Evolutionary conservation across 92 coral and sea anemone genomes (phyloP), one percentile per base, ranked within the genome.

Genomic region (Ricordea florida): DNA sequence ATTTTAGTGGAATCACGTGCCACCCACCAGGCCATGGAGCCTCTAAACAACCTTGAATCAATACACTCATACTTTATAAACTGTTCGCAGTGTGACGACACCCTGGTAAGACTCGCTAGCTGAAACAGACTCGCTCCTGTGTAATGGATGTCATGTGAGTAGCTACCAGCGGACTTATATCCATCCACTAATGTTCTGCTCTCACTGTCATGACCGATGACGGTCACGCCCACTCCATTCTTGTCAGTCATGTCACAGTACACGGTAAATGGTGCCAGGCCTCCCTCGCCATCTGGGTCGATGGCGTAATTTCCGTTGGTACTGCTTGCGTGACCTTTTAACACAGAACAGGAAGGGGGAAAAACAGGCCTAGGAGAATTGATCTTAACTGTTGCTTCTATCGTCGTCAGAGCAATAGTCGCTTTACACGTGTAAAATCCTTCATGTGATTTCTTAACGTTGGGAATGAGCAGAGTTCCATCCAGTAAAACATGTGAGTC

Each of bases 121-220:
- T 81, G 87, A 0, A 59, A 31, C 26, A 62, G 47, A 41, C 10
- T 63, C 1, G 65, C 69, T 57, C 64, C 68, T 2, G 4, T 36
- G 62, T 79, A 79, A 6, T 23, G 3, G 25, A 74, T 61, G 53
- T 60, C 26, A 16, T 62, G 68, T 26, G 43, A 47, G 16, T 52
- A 71, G 0, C 57, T 42, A 23, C 74, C 74, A 11, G 0, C 18
- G 17, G 23, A 1, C 10, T 15, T 16, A 38, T 20, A 64, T 22
- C 83, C 83, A 11, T 65, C 23, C 33, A 76, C 83, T 3, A 21
- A 14, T 23, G 81, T 80, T 59, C 86, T 59, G 9, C 29, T 29
- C 16, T 80, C 87, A 51, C 87, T 82, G 57, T 82, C 83, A 57
- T 82, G 88, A 52, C 82, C 61, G 16, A 82, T 57, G 55, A 63